phyloP scores from a whole-genome alignment of 2,113 vertebrate genomes.

The Microtus richardsoni region DNA sequence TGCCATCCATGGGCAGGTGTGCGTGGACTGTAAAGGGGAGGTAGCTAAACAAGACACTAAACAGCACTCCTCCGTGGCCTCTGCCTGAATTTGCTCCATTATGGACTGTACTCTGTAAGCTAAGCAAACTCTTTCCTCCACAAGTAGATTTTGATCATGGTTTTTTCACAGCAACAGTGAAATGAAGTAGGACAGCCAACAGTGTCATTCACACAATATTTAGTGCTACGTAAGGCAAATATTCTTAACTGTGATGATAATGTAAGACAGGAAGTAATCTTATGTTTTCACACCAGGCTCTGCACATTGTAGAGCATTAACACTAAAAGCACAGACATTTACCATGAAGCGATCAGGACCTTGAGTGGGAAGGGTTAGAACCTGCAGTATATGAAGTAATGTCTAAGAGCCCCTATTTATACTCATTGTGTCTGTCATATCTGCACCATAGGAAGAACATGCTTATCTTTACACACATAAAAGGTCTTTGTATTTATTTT shows the following conservation, averaged over 20 bases:
- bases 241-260: neutral
- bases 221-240: fast-evolving
- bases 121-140: neutral
- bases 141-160: neutral
- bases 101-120: too few relatives aligned
- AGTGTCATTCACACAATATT: neutral
- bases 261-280: neutral
- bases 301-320: neutral
- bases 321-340: neutral
- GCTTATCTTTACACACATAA: neutral
- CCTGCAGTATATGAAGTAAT: neutral
- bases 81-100: too few relatives aligned
- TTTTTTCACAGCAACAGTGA: neutral
- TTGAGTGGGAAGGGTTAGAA: neutral
- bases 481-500: neutral
- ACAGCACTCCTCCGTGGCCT: neutral
- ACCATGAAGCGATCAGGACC: neutral
- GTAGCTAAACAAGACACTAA: neutral
- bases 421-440: neutral
- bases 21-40: neutral
- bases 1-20: neutral
- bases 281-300: neutral
- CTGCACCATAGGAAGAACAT: neutral
- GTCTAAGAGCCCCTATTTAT: neutral
- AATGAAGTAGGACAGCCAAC: neutral